Base-by-base conservation (phyloP, 2,888 invertebrate genomes). In the Parnassius glacialis region DNA sequence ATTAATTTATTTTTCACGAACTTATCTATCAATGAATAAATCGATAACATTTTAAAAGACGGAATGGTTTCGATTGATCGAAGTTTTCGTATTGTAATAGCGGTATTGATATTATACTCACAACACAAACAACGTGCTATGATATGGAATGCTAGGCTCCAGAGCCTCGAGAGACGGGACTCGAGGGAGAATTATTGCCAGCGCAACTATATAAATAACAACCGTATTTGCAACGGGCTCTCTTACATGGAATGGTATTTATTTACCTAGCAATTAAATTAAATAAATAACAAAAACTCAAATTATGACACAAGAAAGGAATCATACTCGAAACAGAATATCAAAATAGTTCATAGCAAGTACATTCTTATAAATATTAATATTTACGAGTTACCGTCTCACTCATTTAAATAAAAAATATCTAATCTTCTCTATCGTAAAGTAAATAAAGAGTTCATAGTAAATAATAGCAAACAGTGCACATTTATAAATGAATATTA, bases 1-100 rank as follows among this genome's bases (percentile, higher is more conserved):
- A 90, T 91, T 88, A 90, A 90, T 89, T 91, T 85, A 89, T 84
- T 88, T 85, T 83, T 89, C 88, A 89, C 88, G 87, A 85, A 87
- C 90, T 89, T 90, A 90, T 83, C 87, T 86, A 88, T 83, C 84
- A 84, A 84, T 87, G 84, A 76, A 87, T 85, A 81, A 87, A 87
- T 87, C 85, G 85, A 89, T 83, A 88, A 87, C 82, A 85, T 85
- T 81, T 66, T 64, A 75, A 80, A 84, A 86, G 85, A 88, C 85
- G 88, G 83, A 83, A 78, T 77, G 75, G 76, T 79, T 78, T 83
- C 80, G 80, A 79, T 81, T 76, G 79, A 75, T 76, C 76, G 79
- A 75, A 72, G 69, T 74, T 73, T 72, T 72, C 71, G 70, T 70
- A 71, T 71, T 73, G 68, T 71, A 72, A 66, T 69, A 59, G 48